Percentiles rank a stretch among this genome's conserved stretches.
Conservation (phyloP, 2,113 vertebrate species). For the Cavia porcellus region DNA sequence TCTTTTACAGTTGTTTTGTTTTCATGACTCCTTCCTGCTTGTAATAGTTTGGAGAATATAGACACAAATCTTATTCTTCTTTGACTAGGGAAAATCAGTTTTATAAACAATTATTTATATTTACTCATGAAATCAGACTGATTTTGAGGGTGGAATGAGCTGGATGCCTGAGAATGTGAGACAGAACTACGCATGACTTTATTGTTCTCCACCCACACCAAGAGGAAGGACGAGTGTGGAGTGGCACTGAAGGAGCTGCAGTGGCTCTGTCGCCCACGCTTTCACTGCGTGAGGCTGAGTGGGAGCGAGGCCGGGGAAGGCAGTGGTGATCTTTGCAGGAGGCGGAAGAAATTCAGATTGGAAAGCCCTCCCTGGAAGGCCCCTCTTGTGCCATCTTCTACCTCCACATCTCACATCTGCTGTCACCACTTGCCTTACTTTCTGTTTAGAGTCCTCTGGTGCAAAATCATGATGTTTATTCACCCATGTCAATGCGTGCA, state of each 20-base stretch:
- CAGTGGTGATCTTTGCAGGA: neutral
- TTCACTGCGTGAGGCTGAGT: neutral
- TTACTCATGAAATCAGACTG: neutral
- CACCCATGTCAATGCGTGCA: neutral
- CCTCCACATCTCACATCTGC: neutral
- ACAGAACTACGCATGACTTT: neutral
- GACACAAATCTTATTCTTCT: neutral
- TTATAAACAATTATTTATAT: conserved; percentile 5
- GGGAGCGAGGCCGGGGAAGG: neutral
- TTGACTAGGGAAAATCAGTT: neutral
- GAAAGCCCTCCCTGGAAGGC: neutral
- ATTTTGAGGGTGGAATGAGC: neutral
- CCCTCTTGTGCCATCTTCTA: neutral
- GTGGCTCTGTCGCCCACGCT: neutral
- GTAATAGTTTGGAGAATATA: neutral
- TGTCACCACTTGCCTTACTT: neutral
- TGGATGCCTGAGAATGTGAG: neutral
- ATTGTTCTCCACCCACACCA: neutral
- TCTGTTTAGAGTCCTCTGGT: neutral
- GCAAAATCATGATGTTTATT: neutral
- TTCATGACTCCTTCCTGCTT: neutral
- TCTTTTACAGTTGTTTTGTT: neutral
- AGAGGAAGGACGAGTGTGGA: neutral
- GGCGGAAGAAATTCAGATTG: neutral
- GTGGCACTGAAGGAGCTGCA: neutral